Conservation (phyloP, 1,140 invertebrate species). For the Sycophaga agraensis region DNA sequence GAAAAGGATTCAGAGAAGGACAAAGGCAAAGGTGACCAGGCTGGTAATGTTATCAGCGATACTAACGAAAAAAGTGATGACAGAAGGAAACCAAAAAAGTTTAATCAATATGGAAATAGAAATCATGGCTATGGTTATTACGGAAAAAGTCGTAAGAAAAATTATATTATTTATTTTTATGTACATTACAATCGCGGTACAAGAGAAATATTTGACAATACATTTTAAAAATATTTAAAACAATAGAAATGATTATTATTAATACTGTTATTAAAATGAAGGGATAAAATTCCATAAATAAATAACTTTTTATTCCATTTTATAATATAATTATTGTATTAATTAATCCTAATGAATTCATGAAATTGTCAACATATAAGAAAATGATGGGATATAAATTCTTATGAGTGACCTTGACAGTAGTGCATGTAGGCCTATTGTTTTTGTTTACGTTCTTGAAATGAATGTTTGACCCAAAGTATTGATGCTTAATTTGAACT, state of each 20-base stretch:
- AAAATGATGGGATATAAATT: not conserved
- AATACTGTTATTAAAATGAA: too few species aligned
- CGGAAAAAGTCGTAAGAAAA: constrained; percentile 25
- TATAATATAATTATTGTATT: not conserved
- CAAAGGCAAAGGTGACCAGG: constrained; percentile 4
- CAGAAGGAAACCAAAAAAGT: constrained; percentile 13
- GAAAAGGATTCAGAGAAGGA: constrained; percentile 4
- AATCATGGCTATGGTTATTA: constrained; percentile 22
- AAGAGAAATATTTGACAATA: too few species aligned
- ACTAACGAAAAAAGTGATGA: constrained; percentile 6
- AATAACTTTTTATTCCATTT: too few species aligned
- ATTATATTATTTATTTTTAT: not conserved
- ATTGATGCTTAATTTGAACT: not conserved
- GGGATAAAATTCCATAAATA: too few species aligned
- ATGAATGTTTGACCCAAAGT: constrained; percentile 1
- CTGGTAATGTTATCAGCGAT: constrained; percentile 1
- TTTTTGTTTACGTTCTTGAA: constrained; percentile 24
- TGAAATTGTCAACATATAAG: too few species aligned
- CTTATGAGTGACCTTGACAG: constrained; percentile 14
- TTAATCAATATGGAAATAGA: constrained; percentile 4
- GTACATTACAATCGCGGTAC: too few species aligned
- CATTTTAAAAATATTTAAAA: too few species aligned
- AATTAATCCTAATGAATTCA: not conserved
- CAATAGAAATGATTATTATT: too few species aligned
- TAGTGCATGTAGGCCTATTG: not conserved